A percentile compares a stretch with the other conserved stretches of the same genome.
phyloP scores from a whole-genome alignment of 2,888 invertebrate species.

The Drosophila niveifrons region DNA sequence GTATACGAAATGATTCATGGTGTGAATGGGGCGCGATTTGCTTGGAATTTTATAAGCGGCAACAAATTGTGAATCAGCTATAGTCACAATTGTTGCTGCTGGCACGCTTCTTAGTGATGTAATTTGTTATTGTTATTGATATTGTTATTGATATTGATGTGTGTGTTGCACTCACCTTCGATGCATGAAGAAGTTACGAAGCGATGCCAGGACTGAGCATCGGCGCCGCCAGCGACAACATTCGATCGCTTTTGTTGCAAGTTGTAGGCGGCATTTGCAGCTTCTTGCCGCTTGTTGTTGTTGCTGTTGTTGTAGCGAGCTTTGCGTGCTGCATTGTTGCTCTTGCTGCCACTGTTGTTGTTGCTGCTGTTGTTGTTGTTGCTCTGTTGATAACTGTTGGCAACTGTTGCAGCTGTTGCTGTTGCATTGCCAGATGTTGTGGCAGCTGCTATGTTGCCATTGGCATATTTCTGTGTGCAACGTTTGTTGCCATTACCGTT shows the following conservation, averaged over 20 bases:
- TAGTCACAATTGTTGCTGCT: background rate
- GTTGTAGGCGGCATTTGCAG: conserved; percentile 30
- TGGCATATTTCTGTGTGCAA: conserved; percentile 48
- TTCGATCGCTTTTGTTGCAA: conserved; percentile 50
- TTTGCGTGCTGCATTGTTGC: conserved; percentile 40
- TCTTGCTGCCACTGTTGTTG: conserved; percentile 20
- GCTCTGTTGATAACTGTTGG: conserved; percentile 43
- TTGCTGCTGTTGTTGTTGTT: conserved; percentile 43
- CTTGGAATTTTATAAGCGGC: conserved; percentile 55
- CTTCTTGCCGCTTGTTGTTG: conserved; percentile 47
- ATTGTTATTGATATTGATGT: background rate
- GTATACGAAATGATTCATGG: conserved; percentile 39
- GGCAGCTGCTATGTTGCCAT: conserved; percentile 43
- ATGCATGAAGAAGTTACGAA: conserved; percentile 75
- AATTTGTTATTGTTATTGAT: background rate
- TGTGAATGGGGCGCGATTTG: conserved; percentile 50
- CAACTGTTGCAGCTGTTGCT: conserved; percentile 21
- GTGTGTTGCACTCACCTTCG: conserved; percentile 77
- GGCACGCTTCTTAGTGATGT: background rate
- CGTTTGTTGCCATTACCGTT: conserved; percentile 42
- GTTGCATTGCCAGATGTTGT: conserved; percentile 9
- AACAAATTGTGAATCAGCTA: conserved; percentile 48
- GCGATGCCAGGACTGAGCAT: conserved; percentile 62
- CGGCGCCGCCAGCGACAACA: conserved; percentile 52
- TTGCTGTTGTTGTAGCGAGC: conserved; percentile 49